Percentiles rank a stretch among this genome's conserved stretches.
Evolutionary conservation across 2,797 vertebrate species (phyloP).

Genomic region (Pseudochaenichthys georgianus): DNA sequence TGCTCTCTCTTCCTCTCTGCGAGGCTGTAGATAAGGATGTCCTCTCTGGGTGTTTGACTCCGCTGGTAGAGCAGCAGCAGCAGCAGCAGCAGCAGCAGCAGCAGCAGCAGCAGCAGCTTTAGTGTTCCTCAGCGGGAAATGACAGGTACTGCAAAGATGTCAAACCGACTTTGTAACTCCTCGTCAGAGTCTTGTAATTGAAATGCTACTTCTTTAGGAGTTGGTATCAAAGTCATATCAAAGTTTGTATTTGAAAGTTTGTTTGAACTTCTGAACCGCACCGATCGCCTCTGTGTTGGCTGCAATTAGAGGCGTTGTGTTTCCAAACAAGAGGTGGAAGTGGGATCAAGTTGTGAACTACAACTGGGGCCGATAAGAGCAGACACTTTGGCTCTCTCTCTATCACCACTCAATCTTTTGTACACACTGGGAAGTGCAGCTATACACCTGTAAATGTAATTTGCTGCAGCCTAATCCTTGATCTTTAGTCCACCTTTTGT

Average conservation of each 20-base stretch:
- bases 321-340: neutral
- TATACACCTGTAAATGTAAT: neutral
- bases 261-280: no score
- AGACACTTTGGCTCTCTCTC: neutral
- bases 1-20: constrained; percentile 41
- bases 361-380: neutral
- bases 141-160: constrained; percentile 42
- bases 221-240: constrained; percentile 7
- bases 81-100: constrained; percentile 36
- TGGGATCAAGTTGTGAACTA: neutral
- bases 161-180: constrained; percentile 47
- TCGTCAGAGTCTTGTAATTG: constrained; percentile 28
- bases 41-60: constrained; percentile 60
- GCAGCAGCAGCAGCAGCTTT: constrained; percentile 44
- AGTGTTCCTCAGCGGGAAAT: constrained; percentile 47
- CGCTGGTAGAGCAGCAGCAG: constrained; percentile 30
- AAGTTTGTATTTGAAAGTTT: no score
- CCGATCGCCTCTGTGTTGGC: neutral
- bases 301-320: neutral
- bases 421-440: neutral
- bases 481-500: neutral
- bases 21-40: constrained; percentile 61
- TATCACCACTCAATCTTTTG: neutral
- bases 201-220: constrained; percentile 34
- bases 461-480: neutral